Base-by-base conservation (phyloP, 2,113 vertebrate genomes). In the Elaphurus davidianus region DNA sequence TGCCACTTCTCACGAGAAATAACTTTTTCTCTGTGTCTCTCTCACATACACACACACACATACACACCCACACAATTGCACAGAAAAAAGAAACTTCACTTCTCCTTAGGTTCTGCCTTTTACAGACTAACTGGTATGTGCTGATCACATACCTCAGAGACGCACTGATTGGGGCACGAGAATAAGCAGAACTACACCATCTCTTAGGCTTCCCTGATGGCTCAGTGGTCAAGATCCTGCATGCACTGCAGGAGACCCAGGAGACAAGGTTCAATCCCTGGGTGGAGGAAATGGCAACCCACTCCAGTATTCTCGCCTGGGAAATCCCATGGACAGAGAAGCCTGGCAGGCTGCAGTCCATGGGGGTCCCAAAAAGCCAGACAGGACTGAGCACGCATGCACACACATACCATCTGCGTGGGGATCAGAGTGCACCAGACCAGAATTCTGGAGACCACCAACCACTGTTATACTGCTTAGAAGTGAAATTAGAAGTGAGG, bases 401-500 rank as follows among this genome's bases (percentile, higher is more conserved):
- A 76, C 11, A 76, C 36, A 76, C 36, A 0, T 50, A 10, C 21
- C 21, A 54, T 85, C 17, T 89, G 17, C 60, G 28, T 33, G 55
- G 45, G 40, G 19, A 43, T 55, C 47, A 52, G 4, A 47, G 28
- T 14, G 36, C 7, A 52, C 10, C 14, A 43, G 52, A 60, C 14
- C 40, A 27, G 25, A 96, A 93, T 95, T 81, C 57, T 52, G 28
- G 74, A 36, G 27, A 50, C 6, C 13, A 54, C 10, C 0, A 3
- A 11, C 54, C 19, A 47, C 5, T 92, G 28, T 90, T 74, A 91
- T 2, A 33, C 54, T 81, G 54, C 43, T 87, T 79, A 36, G 30
- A 95, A 87, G 27, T n/a, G 23, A 95, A 93, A 96, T 71, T 21
- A 89, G 90, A 97, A 91, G 40, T 8, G 40, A 97, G 52, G 28